These are phyloP conservation scores for Myopa testacea DNA, from an alignment of 2,888 invertebrate species.

Conservation along the genomic window DNA sequence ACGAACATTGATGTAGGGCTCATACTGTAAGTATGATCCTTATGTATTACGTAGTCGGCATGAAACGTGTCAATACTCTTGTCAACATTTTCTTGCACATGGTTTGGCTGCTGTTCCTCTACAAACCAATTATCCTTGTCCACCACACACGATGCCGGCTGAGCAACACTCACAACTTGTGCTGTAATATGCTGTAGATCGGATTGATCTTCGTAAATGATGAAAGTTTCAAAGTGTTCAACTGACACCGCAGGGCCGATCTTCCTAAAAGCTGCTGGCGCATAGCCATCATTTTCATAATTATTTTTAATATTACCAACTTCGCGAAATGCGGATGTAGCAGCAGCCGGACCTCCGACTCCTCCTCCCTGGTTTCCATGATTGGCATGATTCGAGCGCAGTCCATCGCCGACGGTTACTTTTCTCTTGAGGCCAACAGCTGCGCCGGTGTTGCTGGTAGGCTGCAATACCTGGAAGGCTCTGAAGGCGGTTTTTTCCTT, in stretches of 20 bases:
- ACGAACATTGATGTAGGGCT: conserved; percentile 74
- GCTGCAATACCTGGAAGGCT: conserved; percentile 37
- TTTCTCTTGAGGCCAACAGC: conserved; percentile 53
- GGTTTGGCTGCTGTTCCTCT: conserved; percentile 39
- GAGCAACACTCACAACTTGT: conserved; percentile 21
- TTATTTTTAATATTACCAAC: conserved; percentile 52
- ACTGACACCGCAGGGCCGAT: conserved; percentile 66
- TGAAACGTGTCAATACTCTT: conserved; percentile 39
- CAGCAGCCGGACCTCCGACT: conserved; percentile 35
- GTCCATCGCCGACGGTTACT: conserved; percentile 35
- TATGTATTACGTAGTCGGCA: conserved; percentile 44
- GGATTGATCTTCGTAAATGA: conserved; percentile 77
- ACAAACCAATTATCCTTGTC: conserved; percentile 57
- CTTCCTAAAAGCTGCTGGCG: conserved; percentile 57
- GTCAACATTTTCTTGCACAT: neutral
- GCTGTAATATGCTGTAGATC: conserved; percentile 42
- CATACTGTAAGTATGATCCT: conserved; percentile 58
- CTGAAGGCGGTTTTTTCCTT: conserved; percentile 51
- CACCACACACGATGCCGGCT: conserved; percentile 30
- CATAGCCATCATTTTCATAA: conserved; percentile 48
- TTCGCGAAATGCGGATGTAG: conserved; percentile 54
- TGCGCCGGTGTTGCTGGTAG: conserved; percentile 39
- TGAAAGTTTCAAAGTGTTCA: conserved; percentile 81
- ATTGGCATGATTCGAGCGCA: conserved; percentile 52
- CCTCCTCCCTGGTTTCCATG: conserved; percentile 43